Percentiles rank a stretch among this genome's conserved stretches.
phyloP scores from a whole-genome alignment of 2,113 vertebrate species.

The Oryzias javanicus region DNA sequence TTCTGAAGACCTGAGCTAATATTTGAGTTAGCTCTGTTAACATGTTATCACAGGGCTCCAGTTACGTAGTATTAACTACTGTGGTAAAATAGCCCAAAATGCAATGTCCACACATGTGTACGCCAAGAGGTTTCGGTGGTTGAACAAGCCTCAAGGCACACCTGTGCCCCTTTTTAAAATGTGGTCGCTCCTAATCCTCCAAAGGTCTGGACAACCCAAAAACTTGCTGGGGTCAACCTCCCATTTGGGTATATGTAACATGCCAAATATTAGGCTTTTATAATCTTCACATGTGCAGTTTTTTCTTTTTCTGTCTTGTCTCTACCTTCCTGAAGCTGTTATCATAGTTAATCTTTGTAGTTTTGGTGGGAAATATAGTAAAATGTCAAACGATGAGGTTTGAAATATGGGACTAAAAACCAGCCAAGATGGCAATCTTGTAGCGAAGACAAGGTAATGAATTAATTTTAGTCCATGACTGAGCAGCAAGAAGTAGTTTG shows the following conservation, averaged over 20 bases:
- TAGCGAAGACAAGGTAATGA: constrained; percentile 63
- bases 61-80: too few species aligned
- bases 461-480: constrained; percentile 68
- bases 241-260: neutral
- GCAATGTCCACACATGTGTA: too few species aligned
- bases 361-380: constrained; percentile 36
- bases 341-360: constrained; percentile 42
- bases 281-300: constrained; percentile 28
- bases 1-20: too few species aligned
- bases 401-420: constrained; percentile 52
- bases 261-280: constrained; percentile 22
- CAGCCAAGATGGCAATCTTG: constrained; percentile 53
- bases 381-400: constrained; percentile 49
- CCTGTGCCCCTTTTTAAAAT: too few species aligned
- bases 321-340: constrained; percentile 18
- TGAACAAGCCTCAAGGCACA: too few species aligned
- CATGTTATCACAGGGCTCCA: too few species aligned
- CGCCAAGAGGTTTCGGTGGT: too few species aligned
- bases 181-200: too few species aligned
- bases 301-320: constrained; percentile 13
- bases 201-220: too few species aligned
- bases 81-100: too few species aligned
- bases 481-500: constrained; percentile 55
- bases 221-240: too few species aligned
- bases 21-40: too few species aligned